These are phyloP conservation scores for Arothron firmamentum DNA, from an alignment of 2,113 vertebrate genomes.

Conservation along the genomic window DNA sequence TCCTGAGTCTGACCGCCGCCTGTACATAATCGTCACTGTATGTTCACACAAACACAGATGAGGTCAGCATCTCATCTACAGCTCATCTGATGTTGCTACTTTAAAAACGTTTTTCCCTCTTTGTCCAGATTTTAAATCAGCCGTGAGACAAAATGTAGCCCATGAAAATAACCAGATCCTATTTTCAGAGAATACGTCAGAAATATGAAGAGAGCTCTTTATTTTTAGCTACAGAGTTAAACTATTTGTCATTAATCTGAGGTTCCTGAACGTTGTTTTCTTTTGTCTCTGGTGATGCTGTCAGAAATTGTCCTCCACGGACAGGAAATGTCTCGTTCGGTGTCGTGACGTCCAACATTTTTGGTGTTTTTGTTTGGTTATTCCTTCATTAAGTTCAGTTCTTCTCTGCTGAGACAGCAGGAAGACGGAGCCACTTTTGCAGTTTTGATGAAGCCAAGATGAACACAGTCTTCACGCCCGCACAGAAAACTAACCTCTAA, in stretches of 20 bases:
- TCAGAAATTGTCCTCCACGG: too few species aligned
- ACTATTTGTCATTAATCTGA: too few species aligned
- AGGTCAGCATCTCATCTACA: slow-evolving; percentile 31
- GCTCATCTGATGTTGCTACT: slow-evolving; percentile 35
- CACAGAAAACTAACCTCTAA: slow-evolving; percentile 17
- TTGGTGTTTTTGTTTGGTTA: slow-evolving; percentile 17
- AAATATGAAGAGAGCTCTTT: too few species aligned
- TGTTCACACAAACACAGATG: slow-evolving; percentile 56
- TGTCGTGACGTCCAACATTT: slow-evolving; percentile 22
- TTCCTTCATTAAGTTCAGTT: not conserved
- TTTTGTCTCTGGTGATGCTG: too few species aligned
- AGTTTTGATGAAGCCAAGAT: slow-evolving; percentile 14
- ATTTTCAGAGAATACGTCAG: too few species aligned
- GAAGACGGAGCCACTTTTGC: slow-evolving; percentile 7
- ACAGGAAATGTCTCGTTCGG: not conserved
- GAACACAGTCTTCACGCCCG: slow-evolving; percentile 17
- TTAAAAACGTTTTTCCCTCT: slow-evolving; percentile 36
- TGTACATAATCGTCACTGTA: slow-evolving; percentile 59
- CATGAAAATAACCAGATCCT: too few species aligned
- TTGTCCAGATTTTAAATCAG: slow-evolving; percentile 24
- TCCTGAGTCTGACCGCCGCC: slow-evolving; percentile 11
- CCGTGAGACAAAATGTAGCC: not conserved
- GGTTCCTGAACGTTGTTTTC: too few species aligned
- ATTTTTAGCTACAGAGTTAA: too few species aligned
- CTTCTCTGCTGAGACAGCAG: slow-evolving; percentile 11